Evolutionary conservation across 2,888 invertebrate genomes (phyloP).

Genomic region (Physocephala rufipes): DNA sequence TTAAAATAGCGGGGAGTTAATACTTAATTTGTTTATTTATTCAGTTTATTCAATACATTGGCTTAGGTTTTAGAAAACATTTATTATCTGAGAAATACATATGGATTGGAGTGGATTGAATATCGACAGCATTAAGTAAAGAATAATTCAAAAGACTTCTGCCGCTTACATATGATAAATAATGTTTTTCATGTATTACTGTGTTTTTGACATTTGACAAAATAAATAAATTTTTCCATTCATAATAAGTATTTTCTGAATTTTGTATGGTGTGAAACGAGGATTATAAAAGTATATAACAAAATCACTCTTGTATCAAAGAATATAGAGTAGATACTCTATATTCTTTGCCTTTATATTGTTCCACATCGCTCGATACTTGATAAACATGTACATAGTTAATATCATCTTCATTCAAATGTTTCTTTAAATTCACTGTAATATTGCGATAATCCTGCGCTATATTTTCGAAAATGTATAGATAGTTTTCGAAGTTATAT

Average conservation of each 20-base stretch:
- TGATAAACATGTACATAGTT: slow-evolving; percentile 20
- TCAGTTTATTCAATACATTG: too few species aligned
- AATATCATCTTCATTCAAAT: slow-evolving; percentile 12
- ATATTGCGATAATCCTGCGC: slow-evolving; percentile 19
- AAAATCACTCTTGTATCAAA: not conserved
- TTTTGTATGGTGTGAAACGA: slow-evolving; percentile 14
- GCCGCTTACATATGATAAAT: slow-evolving; percentile 13
- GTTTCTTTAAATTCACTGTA: slow-evolving; percentile 12
- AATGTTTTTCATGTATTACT: slow-evolving; percentile 20
- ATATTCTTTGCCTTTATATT: too few species aligned
- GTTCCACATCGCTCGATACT: slow-evolving; percentile 15
- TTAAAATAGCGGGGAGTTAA: too few species aligned
- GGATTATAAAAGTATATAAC: not conserved
- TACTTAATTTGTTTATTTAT: too few species aligned
- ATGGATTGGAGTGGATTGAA: too few species aligned
- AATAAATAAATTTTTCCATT: slow-evolving; percentile 2
- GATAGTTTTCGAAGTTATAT: too few species aligned
- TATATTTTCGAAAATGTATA: not conserved
- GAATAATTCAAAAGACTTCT: too few species aligned
- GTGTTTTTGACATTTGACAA: slow-evolving; percentile 7
- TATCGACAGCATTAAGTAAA: too few species aligned
- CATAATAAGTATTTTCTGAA: slow-evolving; percentile 22
- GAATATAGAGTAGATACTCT: too few species aligned
- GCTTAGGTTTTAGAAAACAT: too few species aligned
- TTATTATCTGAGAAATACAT: too few species aligned